Base-by-base conservation (phyloP, 2,888 invertebrate genomes). In the Prosopocoilus inquinatus region DNA sequence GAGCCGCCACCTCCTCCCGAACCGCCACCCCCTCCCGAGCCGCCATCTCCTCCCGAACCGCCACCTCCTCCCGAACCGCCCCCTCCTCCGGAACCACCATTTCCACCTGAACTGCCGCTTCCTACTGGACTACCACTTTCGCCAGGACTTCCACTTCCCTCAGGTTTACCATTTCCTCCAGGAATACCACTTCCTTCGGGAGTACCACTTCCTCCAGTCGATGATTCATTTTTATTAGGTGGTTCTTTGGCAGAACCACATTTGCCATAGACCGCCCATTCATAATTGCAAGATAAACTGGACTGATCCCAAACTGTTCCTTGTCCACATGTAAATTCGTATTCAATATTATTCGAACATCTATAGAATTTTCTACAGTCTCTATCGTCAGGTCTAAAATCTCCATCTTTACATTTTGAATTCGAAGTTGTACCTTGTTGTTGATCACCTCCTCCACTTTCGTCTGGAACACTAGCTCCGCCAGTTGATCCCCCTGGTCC, bases 11-110 rank as follows among this genome's bases (percentile, higher is more conserved):
- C 53, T 39, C 50, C 50, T 28, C 61, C 59, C 44, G 60, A 54
- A 28, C 51, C 51, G 43, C 61, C 59, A 12, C 48, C 47, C 35
- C 47, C 38, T 16, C 86, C 87, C 55, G 58, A 49, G 12, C 53
- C 51, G 9, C 49, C 59, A 9, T 52, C 48, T n/a, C 48, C 38
- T 34, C 55, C 50, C 32, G 54, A 5, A 62, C 61, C n/a, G n/a
- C n/a, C n/a, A n/a, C 16, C 34, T 7, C 53, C 38, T 7, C 55
- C 60, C 48, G 55, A 51, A 48, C 47, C 47, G 7, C 20, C 36
- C 11, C n/a, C 15, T 51, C 50, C 60, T 33, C 50, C 45, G 11
- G 50, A 8, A 16, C 50, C 39, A 15, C 34, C 5, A 7, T 34
- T 43, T 0, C 39, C 20, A 52, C 55, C 8, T 55, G 57, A 8